Base-by-base conservation (phyloP, 2,888 invertebrate species). In the Trachelus troglodyta region DNA sequence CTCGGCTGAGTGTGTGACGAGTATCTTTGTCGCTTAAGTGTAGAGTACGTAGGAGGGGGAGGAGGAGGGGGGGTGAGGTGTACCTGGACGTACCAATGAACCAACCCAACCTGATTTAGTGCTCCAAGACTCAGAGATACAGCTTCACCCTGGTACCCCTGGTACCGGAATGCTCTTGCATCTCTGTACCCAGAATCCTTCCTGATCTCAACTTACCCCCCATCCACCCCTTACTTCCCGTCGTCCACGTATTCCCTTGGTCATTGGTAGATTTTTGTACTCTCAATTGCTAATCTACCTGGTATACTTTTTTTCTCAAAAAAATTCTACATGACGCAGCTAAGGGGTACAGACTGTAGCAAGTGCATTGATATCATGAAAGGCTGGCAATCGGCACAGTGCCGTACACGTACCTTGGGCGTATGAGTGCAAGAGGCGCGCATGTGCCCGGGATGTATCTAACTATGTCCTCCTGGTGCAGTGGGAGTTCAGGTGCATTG, bases 61-160 rank as follows among this genome's bases (percentile, higher is more conserved):
- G 12, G 34, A 0, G 11, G 1, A 2, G 40, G 4, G 6, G 23
- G 9, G 23, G 2, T 6, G 4, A 40, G 23, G 56, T 56, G 56
- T 56, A 56, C 23, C 9, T 23, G 56, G 56, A 56, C 56, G 56
- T 56, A 56, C 56, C 56, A 56, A 56, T 6, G 56, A 87, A 85
- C 83, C 82, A 80, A 83, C 83, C 84, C 84, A 89, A 87, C 87
- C 89, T 89, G 89, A 90, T 90, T 89, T 88, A 89, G 85, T 87
- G 86, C 87, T 87, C 87, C 83, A 82, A 85, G 86, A 87, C 81
- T 80, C 79, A 23, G 56, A 56, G 56, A 56, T 56, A 56, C 56
- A 56, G 56, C 56, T 56, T 56, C 71, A 30, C 12, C 71, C 30
- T 30, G 71, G 71, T 31, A 34, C 31, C 33, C 30, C 33, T 71